Evolutionary conservation across 1,140 invertebrate genomes (phyloP), one percentile per base, ranked within the genome.

Genomic region (Prorops nasuta): DNA sequence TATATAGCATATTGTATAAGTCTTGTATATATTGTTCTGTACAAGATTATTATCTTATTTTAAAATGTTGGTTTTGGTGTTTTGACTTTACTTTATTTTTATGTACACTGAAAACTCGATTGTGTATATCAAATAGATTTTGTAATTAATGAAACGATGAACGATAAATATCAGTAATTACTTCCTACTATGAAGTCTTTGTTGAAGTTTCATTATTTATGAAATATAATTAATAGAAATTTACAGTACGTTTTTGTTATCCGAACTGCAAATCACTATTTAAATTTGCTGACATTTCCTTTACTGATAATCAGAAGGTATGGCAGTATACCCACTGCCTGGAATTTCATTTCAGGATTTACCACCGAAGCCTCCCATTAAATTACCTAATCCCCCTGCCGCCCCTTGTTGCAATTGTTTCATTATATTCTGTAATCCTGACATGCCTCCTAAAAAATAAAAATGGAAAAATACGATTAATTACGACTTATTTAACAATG

Each of bases 381-480:
- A 78, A 75, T 89, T 90, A n/a, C 84, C 83, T 39, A 84, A 60
- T 24, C 85, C 86, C 59, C 88, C 88, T 2, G 88, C 86, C 15
- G 84, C 83, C 9, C 92, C 92, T 71, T 96, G 92, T 75, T 98
- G 96, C 57, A 98, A 79, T 74, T 98, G 96, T 60, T 91, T 83
- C 94, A 99, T 98, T 90, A 99, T 98, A 71, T 91, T 98, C 71
- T 98, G 94, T 2, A 99, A 79, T 8, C 97, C 96, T 38, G 88
- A 85, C 85, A 98, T 95, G 21, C 98, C 98, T 62, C 96, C 94
- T 93, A 83, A 56, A 39, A 58, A 20, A 42, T 18, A 35, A 24
- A 36, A 15, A 43, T 44, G 17, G 22, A 48, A 8, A 50, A 48
- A 55, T 53, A n/a, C n/a, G n/a, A n/a, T 56, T 46, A 37, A 38